Evolutionary conservation across 2,888 invertebrate species (phyloP), one percentile per base, ranked within the genome.

Genomic region (Tenthredo amoena): DNA sequence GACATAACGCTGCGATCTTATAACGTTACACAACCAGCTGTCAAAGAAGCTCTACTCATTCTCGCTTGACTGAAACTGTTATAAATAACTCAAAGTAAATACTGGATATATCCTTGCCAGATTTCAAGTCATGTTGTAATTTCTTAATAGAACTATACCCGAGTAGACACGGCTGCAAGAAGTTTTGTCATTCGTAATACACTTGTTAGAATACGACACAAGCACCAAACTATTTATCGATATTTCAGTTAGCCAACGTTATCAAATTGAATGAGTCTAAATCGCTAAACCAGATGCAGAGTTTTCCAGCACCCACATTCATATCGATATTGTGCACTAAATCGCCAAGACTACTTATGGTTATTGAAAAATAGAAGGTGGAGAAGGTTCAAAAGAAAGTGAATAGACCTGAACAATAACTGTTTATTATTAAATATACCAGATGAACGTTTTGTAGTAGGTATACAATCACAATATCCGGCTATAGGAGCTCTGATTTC

Each of bases 351-450:
- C 26, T 62, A 31, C 62, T 21, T 12, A 4, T 26, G 34, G 34
- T 71, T 40, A 71, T 18, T 71, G 2, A 15, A 34, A 68, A 50
- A 50, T 31, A n/a, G 6, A 34, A 55, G 15, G 55, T n/a, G 37
- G 31, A 77, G 2, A 1, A 7, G 55, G 55, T 31, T 77, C 55
- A 7, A 18, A 77, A 55, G 31, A 55, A 7, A 50, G 21, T 55
- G 47, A 77, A 77, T 50, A 31, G 4, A 77, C 7, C 15, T 77
- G 0, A 12, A 77, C 50, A 26, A 77, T 77, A 77, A 50, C 7
- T 7, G 43, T 47, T 77, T 77, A 47, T 77, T 77, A 50, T 34
- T 77, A 7, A 31, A 55, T 77, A 55, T 55, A 77, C 55, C 55
- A 31, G 43, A 21, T 74, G 34, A 47, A 4, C 47, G 47, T 47